phyloP scores from a whole-genome alignment of 1,140 invertebrate species.

The Anoplolepis gracilipes region DNA sequence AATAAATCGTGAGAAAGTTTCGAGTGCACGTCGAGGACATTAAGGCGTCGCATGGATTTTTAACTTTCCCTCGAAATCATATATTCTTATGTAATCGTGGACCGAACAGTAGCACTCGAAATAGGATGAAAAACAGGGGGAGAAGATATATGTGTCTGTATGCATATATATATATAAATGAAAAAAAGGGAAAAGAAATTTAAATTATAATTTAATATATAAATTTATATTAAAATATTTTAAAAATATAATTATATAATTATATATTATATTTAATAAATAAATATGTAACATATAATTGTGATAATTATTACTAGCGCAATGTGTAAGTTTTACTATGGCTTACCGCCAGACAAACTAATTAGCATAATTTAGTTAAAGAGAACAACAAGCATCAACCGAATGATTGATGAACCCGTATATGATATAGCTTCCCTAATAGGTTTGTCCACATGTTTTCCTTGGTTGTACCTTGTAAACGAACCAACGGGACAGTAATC shows the following conservation, averaged over 20 bases:
- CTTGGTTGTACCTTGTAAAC: neutral
- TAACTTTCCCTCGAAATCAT: slow-evolving; percentile 65
- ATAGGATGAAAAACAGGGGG: slow-evolving; percentile 60
- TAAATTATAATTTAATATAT: no score
- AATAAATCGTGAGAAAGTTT: slow-evolving; percentile 57
- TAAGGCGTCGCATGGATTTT: slow-evolving; percentile 48
- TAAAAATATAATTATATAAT: no score
- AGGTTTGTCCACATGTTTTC: slow-evolving; percentile 27
- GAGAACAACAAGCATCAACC: neutral
- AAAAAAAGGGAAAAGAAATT: slow-evolving; percentile 34
- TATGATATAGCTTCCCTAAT: slow-evolving; percentile 11
- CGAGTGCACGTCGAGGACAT: slow-evolving; percentile 45
- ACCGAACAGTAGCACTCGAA: slow-evolving; percentile 54
- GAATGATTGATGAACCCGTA: slow-evolving; percentile 22
- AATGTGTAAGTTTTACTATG: slow-evolving; percentile 3
- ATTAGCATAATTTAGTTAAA: slow-evolving; percentile 45
- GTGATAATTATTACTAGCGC: slow-evolving; percentile 5
- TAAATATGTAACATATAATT: no score
- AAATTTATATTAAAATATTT: no score
- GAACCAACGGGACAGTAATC: neutral
- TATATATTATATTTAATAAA: no score
- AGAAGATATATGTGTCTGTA: neutral
- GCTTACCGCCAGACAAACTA: neutral
- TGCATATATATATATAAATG: neutral
- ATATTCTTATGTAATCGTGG: slow-evolving; percentile 47